Evolutionary conservation across 2,797 vertebrate genomes (phyloP).

Genomic region (Myripristis murdjan): DNA sequence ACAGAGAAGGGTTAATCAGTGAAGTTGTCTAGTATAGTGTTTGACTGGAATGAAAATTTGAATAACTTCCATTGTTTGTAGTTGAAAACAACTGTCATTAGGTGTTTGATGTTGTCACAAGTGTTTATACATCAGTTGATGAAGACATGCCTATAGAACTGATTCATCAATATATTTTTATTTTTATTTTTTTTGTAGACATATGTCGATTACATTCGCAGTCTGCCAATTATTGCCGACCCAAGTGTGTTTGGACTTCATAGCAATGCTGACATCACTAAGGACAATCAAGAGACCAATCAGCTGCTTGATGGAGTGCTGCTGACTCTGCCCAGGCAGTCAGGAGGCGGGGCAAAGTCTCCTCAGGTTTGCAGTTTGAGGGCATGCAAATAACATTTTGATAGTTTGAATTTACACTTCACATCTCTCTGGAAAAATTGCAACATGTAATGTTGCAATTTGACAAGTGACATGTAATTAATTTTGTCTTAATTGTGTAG

Average conservation of each 20-base stretch:
- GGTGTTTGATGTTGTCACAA: neutral
- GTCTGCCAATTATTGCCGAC: constrained; percentile 89
- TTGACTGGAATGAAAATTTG: no score
- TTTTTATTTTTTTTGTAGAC: constrained; percentile 77
- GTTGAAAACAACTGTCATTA: no score
- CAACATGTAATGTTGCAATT: no score
- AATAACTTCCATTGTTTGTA: no score
- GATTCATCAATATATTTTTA: no score
- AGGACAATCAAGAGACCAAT: constrained; percentile 96
- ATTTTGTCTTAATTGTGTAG: constrained; percentile 54
- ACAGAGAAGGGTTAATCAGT: no score
- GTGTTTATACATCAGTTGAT: neutral
- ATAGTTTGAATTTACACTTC: neutral
- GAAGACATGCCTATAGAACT: neutral
- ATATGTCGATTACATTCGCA: constrained; percentile 90
- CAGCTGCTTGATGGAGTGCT: constrained; percentile 92
- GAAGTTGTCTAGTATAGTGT: no score
- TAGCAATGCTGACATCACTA: constrained; percentile 95
- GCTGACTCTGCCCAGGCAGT: constrained; percentile 92
- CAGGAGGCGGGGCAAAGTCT: constrained; percentile 89
- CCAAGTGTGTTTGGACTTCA: constrained; percentile 95
- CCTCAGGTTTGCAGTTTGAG: constrained; percentile 87
- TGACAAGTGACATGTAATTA: neutral
- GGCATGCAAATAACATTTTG: constrained; percentile 1
- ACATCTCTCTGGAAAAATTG: constrained; percentile 13